Base-by-base conservation (phyloP, 2,797 vertebrate genomes). In the Coreius guichenoti region DNA sequence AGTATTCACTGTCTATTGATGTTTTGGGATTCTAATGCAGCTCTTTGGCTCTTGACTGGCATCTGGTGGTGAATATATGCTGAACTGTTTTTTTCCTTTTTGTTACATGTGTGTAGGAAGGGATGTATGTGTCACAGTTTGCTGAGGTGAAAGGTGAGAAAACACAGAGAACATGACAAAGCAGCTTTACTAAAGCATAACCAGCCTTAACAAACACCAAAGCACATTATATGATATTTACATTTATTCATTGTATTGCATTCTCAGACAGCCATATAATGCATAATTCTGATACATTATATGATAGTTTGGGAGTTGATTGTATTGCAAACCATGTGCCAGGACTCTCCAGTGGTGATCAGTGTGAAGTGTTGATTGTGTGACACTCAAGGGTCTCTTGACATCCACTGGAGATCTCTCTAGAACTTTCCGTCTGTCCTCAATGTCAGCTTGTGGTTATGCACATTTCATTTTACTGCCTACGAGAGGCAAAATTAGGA, bases 341-440 rank as follows among this genome's bases (percentile, higher is more conserved):
- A 36, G 17, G 61, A 39, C 45, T 29, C 56, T 83, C 21, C 54
- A 61, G 70, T 63, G 69, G 69, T 73, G 78, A 73, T 79, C 39
- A 65, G 45, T 74, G 76, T 78, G 75, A 82, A 70, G 74, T 58
- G 65, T 74, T 81, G 72, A 69, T 68, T 72, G 63, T 70, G 86
- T 65, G 72, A 70, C 21, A 23, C 81, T 80, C 77, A 47, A 85
- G 65, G 51, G 69, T 83, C 63, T 88, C 84, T 86, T 92, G 72
- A 89, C 16, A 21, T 93, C 77, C 0, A 92, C 92, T 69, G 93
- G 93, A 0, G 94, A 89, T 84, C 91, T 93, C 23, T 93, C 92
- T 78, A 86, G 45, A 1, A 92, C 91, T 56, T 91, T 26, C 31
- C 61, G 88, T 92, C 36, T 93, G 2, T 23, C 93, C 91, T 75